Base-by-base conservation (phyloP, 2,888 invertebrate species). In the Aleiodes leptofemur region DNA sequence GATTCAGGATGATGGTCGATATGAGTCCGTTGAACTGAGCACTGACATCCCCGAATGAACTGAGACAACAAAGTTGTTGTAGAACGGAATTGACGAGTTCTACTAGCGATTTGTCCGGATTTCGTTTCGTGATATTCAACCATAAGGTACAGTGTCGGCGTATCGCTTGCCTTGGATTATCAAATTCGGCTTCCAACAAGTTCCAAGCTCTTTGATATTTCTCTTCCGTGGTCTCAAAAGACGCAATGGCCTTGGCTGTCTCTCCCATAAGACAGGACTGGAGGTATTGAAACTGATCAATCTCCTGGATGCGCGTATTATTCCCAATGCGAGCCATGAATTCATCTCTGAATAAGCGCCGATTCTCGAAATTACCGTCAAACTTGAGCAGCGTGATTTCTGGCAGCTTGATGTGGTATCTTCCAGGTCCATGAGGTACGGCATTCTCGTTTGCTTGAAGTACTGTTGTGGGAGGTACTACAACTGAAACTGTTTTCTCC, bases 81-180 rank as follows among this genome's bases (percentile, higher is more conserved):
- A 51, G 68, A 51, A 77, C 48, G 3, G 57, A 69, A 8, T 78
- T 74, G 0, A 75, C 69, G 11, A 77, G 55, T 3, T 78, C 77
- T 1, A 73, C 72, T 0, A 78, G 34, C 2, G 71, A 66, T 50
- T 73, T 69, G 0, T 78, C 78, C 3, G n/a, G 59, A 14, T 23
- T 29, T 13, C 66, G 43, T 43, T 43, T 13, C 0, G 61, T 72
- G 13, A 69, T 64, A 9, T 59, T 3, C 29, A 76, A 55, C 3
- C 56, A 38, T 6, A 78, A 14, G 7, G 64, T 8, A 9, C 72
- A 56, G 66, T 82, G 79, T n/a, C 78, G 71, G 13, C 77, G 31
- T 7, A 81, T 76, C 0, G 79, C 59, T 57, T 76, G 53, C 8
- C 80, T 59, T 50, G 72, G 73, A 34, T 79, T 76, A 8, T 81